Evolutionary conservation across 1,140 invertebrate species (phyloP), one percentile per base, ranked within the genome.

Genomic region (Heliconius congener): DNA sequence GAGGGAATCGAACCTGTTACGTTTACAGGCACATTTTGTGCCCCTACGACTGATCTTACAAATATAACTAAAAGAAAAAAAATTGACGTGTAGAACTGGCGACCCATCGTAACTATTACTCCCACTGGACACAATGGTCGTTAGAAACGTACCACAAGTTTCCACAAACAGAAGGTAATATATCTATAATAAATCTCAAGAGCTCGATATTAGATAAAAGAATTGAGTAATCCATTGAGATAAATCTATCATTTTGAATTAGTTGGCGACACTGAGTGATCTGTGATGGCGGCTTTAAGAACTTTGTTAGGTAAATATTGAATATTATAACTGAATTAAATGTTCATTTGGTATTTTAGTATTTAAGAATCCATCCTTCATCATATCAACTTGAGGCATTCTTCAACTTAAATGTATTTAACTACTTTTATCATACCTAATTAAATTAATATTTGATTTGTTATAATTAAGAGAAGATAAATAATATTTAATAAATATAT

Each of bases 221-320:
- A 71, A 77, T 81, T 81, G 52, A 5, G 55, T 74, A 81, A 77
- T 66, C n/a, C 8, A 50, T 73, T 66, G 27, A 66, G 60, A 79
- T 73, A 77, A 80, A 73, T 52, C 46, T 76, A 50, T 87, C 80
- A 84, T 66, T 73, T 79, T 73, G 66, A 37, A n/a, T 23, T 79
- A 84, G 83, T 84, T 34, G 76, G 13, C 74, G 71, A 19, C 52
- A 27, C 76, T 74, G 39, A 72, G 72, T 78, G 80, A 73, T 30
- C 57, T 19, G 74, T 55, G 82, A 91, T 91, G 90, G 87, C 90
- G 74, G 86, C 78, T 46, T 52, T 89, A 3, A 71, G 76, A 52
- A 73, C 83, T 39, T 73, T 90, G 55, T 46, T 90, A 55, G 84
- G 90, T 90, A 83, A 87, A 85, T 82, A 73, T 74, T 72, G 71